phyloP scores from a whole-genome alignment of 2,888 invertebrate genomes.

The Hyposoter dolosus region DNA sequence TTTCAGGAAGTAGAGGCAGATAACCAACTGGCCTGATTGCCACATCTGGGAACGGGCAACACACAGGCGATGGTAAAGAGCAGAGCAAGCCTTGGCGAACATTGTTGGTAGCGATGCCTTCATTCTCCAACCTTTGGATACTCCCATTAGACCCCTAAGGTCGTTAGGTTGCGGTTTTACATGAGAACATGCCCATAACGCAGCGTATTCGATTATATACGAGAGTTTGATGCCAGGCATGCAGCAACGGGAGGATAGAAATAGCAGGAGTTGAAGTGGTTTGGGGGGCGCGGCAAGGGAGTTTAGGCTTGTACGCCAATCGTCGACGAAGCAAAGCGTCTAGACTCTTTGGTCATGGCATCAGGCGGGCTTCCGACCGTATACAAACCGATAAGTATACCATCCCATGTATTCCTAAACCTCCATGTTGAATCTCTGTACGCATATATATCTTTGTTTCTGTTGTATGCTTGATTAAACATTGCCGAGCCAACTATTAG shows the following conservation, averaged over 20 bases:
- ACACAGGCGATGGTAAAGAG: background rate
- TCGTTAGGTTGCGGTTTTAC: constrained; percentile 84
- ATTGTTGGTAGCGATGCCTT: background rate
- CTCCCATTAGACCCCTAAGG: constrained; percentile 80
- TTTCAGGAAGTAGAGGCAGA: background rate
- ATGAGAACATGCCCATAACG: constrained; percentile 82
- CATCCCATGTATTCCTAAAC: background rate
- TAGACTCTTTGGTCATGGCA: constrained; percentile 42
- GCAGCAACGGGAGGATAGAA: background rate
- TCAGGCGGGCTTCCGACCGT: constrained; percentile 12
- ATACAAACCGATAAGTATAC: background rate
- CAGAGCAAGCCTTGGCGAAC: constrained; percentile 16
- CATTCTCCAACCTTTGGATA: constrained; percentile 38
- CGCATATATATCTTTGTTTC: constrained; percentile 4
- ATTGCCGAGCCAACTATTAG: constrained; percentile 58
- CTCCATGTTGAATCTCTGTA: background rate
- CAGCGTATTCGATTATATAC: constrained; percentile 78
- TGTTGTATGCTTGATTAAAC: constrained; percentile 55
- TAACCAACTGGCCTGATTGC: background rate
- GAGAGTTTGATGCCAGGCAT: constrained; percentile 34
- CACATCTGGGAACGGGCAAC: constrained; percentile 11
- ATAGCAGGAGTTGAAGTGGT: background rate
- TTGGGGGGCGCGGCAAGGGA: constrained; percentile 4
- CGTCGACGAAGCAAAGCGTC: constrained; percentile 50
- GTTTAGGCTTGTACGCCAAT: constrained; percentile 31